Base-by-base conservation (phyloP, 2,113 vertebrate genomes). In the Cyanistes caeruleus region DNA sequence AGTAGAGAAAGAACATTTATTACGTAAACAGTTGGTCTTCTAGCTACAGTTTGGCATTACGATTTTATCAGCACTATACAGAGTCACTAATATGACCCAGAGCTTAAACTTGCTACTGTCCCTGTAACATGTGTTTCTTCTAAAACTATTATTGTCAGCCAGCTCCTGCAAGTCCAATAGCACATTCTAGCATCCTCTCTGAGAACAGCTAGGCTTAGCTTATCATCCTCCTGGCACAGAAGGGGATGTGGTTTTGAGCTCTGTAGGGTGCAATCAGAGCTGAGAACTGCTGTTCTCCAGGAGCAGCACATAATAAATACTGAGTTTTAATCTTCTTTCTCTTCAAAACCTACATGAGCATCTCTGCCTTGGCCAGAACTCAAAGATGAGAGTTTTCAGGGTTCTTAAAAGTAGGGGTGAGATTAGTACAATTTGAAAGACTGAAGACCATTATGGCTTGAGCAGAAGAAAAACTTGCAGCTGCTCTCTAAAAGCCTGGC, bases 81-180 rank as follows among this genome's bases (percentile, higher is more conserved):
- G 52, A 81, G 67, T 75, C 46, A 69, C 83, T 90, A 92, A 94
- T 95, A 73, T 53, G 89, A 91, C 90, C 68, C 91, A 96, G 90
- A 93, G 78, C 53, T 93, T 97, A 85, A 93, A 87, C 46, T 87
- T 94, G 63, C 79, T 94, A n/a, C 93, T 97, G 81, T 93, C 85
- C 65, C 77, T 80, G 23, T 83, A 94, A 93, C 86, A 76, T 91
- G 76, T 89, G 72, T 95, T 93, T 93, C 80, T 95, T 93, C 89
- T 92, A 80, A 92, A 92, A 85, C 39, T 84, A 1, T 91, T 95
- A 41, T 68, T 89, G 70, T 91, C 60, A 91, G 64, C 52, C 48
- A 90, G 55, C 82, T 85, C 52, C 87, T 94, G 64, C 59, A 95
- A 92, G 84, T 75, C 70, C 85, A 70, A 53, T 95, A 81, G 63